These are phyloP conservation scores for Dynastes grantii DNA, from an alignment of 2,888 invertebrate genomes.

Conservation along the genomic window DNA sequence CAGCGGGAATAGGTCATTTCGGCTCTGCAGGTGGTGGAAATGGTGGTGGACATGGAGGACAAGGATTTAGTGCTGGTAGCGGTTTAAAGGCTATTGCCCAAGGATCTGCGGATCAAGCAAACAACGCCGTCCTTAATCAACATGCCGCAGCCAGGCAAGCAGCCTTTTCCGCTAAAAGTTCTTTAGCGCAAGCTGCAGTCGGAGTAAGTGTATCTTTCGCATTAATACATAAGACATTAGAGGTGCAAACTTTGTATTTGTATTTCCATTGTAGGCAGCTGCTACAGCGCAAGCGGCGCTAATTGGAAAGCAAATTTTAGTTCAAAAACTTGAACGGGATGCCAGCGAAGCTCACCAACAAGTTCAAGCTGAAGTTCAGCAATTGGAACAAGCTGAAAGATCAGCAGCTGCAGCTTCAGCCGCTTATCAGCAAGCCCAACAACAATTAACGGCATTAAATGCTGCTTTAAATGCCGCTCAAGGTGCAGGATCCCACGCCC, in stretches of 20 bases:
- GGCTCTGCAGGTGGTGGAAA: slow-evolving; percentile 67
- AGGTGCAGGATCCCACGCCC: slow-evolving; percentile 82
- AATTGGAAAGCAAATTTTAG: slow-evolving; percentile 76
- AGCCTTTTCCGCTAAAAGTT: slow-evolving; percentile 85
- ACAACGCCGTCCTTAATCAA: slow-evolving; percentile 80
- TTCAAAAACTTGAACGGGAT: slow-evolving; percentile 80
- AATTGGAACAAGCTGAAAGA: slow-evolving; percentile 82
- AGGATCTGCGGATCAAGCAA: slow-evolving; percentile 84
- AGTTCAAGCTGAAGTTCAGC: slow-evolving; percentile 81
- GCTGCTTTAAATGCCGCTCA: slow-evolving; percentile 85
- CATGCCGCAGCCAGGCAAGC: slow-evolving; percentile 85
- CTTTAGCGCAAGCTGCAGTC: slow-evolving; percentile 80
- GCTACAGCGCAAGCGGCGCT: slow-evolving; percentile 78
- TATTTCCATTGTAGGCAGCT: slow-evolving; percentile 72
- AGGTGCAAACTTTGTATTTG: not conserved
- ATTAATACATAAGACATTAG: not conserved
- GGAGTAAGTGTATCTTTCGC: slow-evolving; percentile 66
- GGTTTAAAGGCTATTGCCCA: slow-evolving; percentile 81
- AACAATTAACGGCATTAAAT: slow-evolving; percentile 79
- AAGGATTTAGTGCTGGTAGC: slow-evolving; percentile 77
- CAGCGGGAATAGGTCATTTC: slow-evolving; percentile 27
- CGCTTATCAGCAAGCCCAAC: slow-evolving; percentile 75
- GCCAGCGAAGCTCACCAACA: slow-evolving; percentile 80
- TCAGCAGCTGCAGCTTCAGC: slow-evolving; percentile 81
- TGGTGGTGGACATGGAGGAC: slow-evolving; percentile 61